Percentiles rank a stretch among this genome's conserved stretches.
These are phyloP conservation scores for Drosophila fungiperda DNA, from an alignment of 2,888 invertebrate genomes.

Conservation along the genomic window DNA sequence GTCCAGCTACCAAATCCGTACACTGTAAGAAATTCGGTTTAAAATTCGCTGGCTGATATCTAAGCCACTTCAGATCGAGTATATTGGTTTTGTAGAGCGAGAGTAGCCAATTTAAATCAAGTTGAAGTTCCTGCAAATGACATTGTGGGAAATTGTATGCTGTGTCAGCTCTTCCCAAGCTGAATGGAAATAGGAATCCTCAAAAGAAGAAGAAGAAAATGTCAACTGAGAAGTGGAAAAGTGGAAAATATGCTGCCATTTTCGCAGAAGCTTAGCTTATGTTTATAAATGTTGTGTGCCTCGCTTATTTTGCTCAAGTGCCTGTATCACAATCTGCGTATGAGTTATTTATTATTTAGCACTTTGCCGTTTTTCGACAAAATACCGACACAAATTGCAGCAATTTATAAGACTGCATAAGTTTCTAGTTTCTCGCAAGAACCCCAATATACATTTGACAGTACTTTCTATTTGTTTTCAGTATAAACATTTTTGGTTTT, in stretches of 20 bases:
- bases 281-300: constrained; percentile 50
- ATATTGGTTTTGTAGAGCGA: not conserved
- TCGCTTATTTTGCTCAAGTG: constrained; percentile 48
- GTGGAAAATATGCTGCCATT: constrained; percentile 9
- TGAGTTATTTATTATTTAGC: constrained; percentile 63
- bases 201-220: not conserved
- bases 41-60: not conserved
- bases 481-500: not conserved
- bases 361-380: not conserved
- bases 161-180: constrained; percentile 19
- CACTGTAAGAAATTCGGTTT: not conserved
- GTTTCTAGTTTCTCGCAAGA: not conserved
- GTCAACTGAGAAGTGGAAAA: constrained; percentile 14
- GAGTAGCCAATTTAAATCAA: not conserved
- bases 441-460: not conserved
- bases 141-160: constrained; percentile 23
- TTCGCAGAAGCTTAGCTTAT: constrained; percentile 21
- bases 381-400: not conserved
- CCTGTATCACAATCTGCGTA: constrained; percentile 56
- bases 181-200: constrained; percentile 1
- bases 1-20: not conserved
- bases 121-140: constrained; percentile 5
- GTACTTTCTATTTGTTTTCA: not conserved
- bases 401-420: not conserved
- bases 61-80: not conserved